A percentile compares a stretch with the other conserved stretches of the same genome.
Evolutionary conservation across 2,888 invertebrate genomes (phyloP).

Genomic region (Archips xylosteana): DNA sequence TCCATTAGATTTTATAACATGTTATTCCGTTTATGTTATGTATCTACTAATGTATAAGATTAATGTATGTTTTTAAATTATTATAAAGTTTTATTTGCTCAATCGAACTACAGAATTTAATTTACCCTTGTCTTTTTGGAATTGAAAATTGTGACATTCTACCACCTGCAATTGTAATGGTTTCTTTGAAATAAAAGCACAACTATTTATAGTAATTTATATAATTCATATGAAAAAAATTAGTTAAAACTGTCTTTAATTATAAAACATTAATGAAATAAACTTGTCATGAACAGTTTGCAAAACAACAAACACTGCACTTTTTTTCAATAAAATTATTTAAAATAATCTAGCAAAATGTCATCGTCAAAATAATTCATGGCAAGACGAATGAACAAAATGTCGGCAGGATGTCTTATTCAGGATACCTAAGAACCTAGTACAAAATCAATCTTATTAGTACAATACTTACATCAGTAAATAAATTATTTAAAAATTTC

Average conservation of each 20-base stretch:
- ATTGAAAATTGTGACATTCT: constrained; percentile 39
- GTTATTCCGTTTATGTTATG: constrained; percentile 80
- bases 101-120: constrained; percentile 68
- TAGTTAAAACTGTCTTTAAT: constrained; percentile 80
- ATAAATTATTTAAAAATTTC: constrained; percentile 53
- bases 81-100: constrained; percentile 81
- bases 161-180: constrained; percentile 35
- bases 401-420: constrained; percentile 43
- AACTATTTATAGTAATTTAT: constrained; percentile 71
- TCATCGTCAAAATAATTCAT: constrained; percentile 42
- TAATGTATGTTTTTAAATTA: constrained; percentile 70
- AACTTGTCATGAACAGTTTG: constrained; percentile 66
- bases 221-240: constrained; percentile 80
- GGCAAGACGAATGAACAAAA: constrained; percentile 42
- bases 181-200: constrained; percentile 53
- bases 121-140: constrained; percentile 50
- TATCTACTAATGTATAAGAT: constrained; percentile 67
- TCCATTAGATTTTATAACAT: constrained; percentile 83
- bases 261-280: constrained; percentile 67
- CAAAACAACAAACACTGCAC: constrained; percentile 30
- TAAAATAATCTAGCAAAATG: constrained; percentile 39
- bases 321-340: constrained; percentile 33
- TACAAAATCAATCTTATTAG: constrained; percentile 41
- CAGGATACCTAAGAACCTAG: constrained; percentile 36
- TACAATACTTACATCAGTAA: constrained; percentile 47